A percentile compares a stretch with the other conserved stretches of the same genome.
Conservation (phyloP, 2,797 vertebrate genomes). For the Acropternis orthonyx region DNA sequence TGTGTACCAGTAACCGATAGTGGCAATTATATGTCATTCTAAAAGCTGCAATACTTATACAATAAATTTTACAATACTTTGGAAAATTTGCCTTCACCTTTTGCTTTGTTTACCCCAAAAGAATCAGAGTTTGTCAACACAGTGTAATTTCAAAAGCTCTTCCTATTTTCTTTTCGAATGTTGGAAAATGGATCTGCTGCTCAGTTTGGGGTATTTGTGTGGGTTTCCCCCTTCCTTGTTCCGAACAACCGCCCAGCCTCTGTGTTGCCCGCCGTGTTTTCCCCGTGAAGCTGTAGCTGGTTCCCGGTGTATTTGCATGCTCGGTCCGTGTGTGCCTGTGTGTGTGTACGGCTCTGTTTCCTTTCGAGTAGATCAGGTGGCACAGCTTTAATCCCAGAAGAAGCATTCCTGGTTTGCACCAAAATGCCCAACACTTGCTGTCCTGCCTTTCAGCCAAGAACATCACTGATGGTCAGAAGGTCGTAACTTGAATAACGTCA, state of each 20-base stretch:
- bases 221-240: neutral
- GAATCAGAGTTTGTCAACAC: slow-evolving; percentile 1
- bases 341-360: neutral
- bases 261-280: neutral
- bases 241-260: neutral
- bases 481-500: slow-evolving; percentile 31
- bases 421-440: neutral
- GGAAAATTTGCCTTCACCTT: slow-evolving; percentile 66
- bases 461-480: slow-evolving; percentile 31
- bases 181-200: neutral
- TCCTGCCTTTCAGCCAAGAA: slow-evolving; percentile 34
- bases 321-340: neutral
- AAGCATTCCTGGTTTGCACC: slow-evolving; percentile 37
- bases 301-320: slow-evolving; percentile 14
- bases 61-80: slow-evolving; percentile 84
- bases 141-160: slow-evolving; percentile 8
- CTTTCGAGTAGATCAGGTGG: neutral
- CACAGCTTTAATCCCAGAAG: slow-evolving; percentile 25
- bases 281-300: neutral
- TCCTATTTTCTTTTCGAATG: neutral
- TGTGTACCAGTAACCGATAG: slow-evolving; percentile 75
- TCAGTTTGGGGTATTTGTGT: neutral
- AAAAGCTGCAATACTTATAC: slow-evolving; percentile 82
- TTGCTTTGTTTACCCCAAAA: slow-evolving; percentile 25
- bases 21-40: slow-evolving; percentile 76